These are phyloP conservation scores for Microchrysa polita DNA, from an alignment of 2,888 invertebrate genomes.

Conservation along the genomic window DNA sequence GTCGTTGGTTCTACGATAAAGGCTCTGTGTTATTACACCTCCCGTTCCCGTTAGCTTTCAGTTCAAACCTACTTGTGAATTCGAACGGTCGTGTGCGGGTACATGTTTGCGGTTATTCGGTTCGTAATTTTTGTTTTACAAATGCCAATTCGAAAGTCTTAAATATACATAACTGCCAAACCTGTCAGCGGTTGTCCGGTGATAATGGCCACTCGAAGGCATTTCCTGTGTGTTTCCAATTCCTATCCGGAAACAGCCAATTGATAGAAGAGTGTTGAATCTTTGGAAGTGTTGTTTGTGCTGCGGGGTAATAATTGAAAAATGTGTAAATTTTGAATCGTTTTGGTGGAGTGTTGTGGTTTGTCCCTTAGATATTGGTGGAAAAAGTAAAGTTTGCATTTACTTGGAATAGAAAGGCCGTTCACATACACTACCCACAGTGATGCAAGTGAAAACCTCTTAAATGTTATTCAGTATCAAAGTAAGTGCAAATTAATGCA, in stretches of 20 bases:
- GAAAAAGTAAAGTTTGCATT: too few relatives aligned
- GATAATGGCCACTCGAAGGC: too few relatives aligned
- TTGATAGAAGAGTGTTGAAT: not conserved
- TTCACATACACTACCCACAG: too few relatives aligned
- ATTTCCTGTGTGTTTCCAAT: not conserved
- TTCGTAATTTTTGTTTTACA: not conserved
- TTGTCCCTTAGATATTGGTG: not conserved
- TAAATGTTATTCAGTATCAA: too few relatives aligned
- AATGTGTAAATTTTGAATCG: not conserved
- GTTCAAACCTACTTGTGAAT: conserved; percentile 43
- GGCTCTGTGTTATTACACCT: conserved; percentile 1
- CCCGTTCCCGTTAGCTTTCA: conserved; percentile 11
- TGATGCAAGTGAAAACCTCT: too few relatives aligned
- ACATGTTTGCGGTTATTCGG: not conserved
- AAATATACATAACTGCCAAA: too few relatives aligned
- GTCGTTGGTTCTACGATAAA: conserved; percentile 1
- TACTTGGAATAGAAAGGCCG: too few relatives aligned
- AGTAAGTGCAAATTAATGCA: too few relatives aligned
- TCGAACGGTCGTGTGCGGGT: conserved; percentile 33
- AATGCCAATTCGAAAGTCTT: not conserved
- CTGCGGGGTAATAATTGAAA: not conserved
- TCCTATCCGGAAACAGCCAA: not conserved
- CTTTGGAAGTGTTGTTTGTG: not conserved
- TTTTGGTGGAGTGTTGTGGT: not conserved
- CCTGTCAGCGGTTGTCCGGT: too few relatives aligned